A percentile compares a stretch with the other conserved stretches of the same genome.
Evolutionary conservation across 2,797 vertebrate species (phyloP).

Genomic region (Onychomys arenicola): DNA sequence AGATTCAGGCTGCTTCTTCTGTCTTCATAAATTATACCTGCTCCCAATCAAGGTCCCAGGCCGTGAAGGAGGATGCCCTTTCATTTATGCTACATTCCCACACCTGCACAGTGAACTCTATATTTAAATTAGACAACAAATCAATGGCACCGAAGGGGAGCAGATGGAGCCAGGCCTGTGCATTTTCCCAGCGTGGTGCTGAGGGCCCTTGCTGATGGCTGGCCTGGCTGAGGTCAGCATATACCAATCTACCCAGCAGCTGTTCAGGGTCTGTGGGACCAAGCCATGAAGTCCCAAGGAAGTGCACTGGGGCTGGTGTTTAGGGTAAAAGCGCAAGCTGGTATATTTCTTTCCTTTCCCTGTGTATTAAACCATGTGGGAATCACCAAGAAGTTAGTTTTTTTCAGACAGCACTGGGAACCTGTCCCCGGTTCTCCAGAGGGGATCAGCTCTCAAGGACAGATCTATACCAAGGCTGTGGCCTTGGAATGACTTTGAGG

Average conservation of each 20-base stretch:
- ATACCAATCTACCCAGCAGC: fast-evolving
- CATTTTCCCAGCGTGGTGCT: background rate
- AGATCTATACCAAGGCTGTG: background rate
- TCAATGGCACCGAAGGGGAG: slow-evolving; percentile 46
- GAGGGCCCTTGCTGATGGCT: background rate
- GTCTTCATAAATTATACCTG: slow-evolving; percentile 86
- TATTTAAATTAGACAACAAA: slow-evolving; percentile 82
- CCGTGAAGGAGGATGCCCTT: slow-evolving; percentile 77
- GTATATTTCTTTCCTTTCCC: background rate
- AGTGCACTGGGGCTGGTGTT: background rate
- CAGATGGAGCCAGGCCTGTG: background rate
- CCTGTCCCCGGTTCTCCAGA: background rate
- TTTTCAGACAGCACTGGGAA: background rate
- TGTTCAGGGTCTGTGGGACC: background rate
- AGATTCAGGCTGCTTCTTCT: slow-evolving; percentile 87
- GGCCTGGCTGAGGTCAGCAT: background rate
- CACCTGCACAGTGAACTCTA: slow-evolving; percentile 73
- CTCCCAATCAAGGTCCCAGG: slow-evolving; percentile 84
- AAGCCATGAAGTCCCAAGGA: background rate
- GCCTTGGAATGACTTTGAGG: background rate
- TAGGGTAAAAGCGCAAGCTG: fast-evolving
- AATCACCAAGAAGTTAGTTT: background rate
- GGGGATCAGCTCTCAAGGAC: background rate
- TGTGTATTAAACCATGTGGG: background rate
- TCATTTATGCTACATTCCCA: slow-evolving; percentile 87